These are phyloP conservation scores for Rattus norvegicus DNA, from an alignment of 2,113 vertebrate genomes.

Conservation along the genomic window DNA sequence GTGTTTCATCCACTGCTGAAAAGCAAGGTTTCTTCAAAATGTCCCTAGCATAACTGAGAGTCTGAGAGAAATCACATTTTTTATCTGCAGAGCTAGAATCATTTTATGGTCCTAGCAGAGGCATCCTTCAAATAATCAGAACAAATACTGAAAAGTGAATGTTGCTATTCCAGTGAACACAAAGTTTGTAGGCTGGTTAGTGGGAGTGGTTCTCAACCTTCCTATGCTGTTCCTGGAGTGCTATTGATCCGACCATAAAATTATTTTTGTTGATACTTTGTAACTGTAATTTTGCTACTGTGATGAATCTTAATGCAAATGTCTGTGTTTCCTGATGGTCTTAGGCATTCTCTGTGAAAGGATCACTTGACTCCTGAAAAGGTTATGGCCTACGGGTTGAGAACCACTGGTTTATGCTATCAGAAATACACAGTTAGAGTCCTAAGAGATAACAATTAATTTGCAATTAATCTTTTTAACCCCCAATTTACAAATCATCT, in stretches of 20 bases:
- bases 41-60: fast-evolving
- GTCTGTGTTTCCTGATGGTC: neutral
- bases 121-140: neutral
- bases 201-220: neutral
- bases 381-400: neutral
- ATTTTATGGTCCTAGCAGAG: neutral
- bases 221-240: neutral
- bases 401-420: neutral
- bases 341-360: neutral
- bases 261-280: neutral
- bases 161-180: neutral
- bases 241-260: neutral
- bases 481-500: neutral
- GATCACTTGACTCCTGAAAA: neutral
- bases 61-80: neutral
- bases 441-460: neutral
- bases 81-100: neutral
- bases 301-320: neutral
- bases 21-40: neutral
- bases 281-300: neutral
- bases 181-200: too few species aligned
- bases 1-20: too few species aligned
- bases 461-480: neutral
- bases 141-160: neutral
- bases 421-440: too few species aligned